These are phyloP conservation scores for Caiman crocodilus DNA, from an alignment of 2,797 vertebrate species.

Conservation along the genomic window DNA sequence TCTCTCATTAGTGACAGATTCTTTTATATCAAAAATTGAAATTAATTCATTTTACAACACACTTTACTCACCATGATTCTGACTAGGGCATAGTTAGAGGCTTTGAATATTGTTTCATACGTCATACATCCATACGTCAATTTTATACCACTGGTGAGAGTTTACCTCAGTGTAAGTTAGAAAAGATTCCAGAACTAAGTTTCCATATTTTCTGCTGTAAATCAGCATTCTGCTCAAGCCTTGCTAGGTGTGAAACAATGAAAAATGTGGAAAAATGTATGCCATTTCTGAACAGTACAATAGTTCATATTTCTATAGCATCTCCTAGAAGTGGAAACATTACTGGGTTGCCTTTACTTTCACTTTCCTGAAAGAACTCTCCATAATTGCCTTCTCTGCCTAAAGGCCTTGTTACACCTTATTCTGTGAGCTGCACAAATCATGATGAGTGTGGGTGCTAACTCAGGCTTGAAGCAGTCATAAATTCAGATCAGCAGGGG, in stretches of 20 bases:
- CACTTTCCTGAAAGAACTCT: not conserved
- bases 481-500: too few relatives aligned
- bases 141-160: not conserved
- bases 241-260: not conserved
- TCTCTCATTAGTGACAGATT: not conserved
- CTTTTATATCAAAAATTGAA: not conserved
- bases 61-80: conserved; percentile 34
- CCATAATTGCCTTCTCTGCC: not conserved
- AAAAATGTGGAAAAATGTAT: not conserved
- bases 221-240: not conserved
- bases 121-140: not conserved
- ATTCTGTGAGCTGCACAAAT: too few relatives aligned
- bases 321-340: not conserved
- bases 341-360: not conserved
- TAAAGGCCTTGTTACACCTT: not conserved
- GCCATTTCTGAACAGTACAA: not conserved
- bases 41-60: not conserved
- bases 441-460: too few relatives aligned
- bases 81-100: not conserved
- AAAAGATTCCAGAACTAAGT: conserved; percentile 26
- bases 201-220: not conserved
- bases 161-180: conserved; percentile 26
- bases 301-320: not conserved
- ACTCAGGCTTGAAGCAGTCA: too few relatives aligned
- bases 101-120: conserved; percentile 2